These are phyloP conservation scores for Centropus bengalensis DNA, from an alignment of 2,113 vertebrate species.

Conservation along the genomic window DNA sequence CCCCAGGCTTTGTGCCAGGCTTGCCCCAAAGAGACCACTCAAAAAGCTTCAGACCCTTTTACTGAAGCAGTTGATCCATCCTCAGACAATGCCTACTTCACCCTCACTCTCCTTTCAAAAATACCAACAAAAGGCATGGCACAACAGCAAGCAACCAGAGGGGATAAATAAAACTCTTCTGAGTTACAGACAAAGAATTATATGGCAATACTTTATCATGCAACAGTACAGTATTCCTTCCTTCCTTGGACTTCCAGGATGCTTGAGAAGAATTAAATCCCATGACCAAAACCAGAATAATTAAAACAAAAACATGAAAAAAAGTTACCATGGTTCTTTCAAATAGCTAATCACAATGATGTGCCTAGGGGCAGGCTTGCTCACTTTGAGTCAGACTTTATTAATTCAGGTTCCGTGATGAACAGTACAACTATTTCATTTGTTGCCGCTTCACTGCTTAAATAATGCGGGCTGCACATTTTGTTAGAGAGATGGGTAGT, in stretches of 20 bases:
- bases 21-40: background rate
- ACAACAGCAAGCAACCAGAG: background rate
- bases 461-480: background rate
- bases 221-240: background rate
- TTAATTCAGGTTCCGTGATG: constrained; percentile 20
- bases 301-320: background rate
- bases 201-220: background rate
- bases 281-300: background rate
- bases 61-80: background rate
- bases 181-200: background rate
- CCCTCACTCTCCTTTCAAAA: background rate
- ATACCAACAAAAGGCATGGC: background rate
- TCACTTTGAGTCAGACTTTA: background rate
- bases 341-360: background rate
- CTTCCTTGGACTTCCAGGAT: background rate
- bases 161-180: background rate
- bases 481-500: background rate
- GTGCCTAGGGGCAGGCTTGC: background rate
- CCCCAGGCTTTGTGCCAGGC: background rate
- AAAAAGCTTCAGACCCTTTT: background rate
- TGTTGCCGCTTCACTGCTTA: background rate
- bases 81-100: background rate
- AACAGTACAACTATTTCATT: background rate
- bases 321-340: background rate
- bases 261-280: background rate